Conservation (phyloP, 2,113 vertebrate genomes). For the Sinosuthora webbiana region DNA sequence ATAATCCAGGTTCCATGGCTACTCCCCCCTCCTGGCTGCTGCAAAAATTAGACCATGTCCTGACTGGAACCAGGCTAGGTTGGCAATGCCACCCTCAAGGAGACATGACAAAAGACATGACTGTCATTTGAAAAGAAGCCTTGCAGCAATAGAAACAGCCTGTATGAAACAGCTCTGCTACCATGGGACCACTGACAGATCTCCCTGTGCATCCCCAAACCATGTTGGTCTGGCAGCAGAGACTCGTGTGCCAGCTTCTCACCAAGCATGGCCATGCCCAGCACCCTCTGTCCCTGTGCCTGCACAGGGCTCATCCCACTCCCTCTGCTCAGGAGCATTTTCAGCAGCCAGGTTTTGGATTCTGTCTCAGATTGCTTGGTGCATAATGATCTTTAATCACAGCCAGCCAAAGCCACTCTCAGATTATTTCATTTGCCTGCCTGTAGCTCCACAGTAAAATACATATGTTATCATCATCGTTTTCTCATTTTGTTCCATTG, state of each 20-base stretch:
- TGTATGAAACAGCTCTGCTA: not conserved
- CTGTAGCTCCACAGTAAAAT: conserved; percentile 1
- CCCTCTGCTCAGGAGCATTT: not conserved
- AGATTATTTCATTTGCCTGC: conserved; percentile 19
- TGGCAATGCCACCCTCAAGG: not conserved
- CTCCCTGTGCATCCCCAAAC: not conserved
- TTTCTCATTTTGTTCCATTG: conserved; percentile 51
- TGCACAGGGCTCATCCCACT: fast-evolving
- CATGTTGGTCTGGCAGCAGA: not conserved
- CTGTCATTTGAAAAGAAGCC: not conserved
- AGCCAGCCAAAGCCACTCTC: not conserved
- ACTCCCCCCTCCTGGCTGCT: fast-evolving
- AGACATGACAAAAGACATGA: not conserved
- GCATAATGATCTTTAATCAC: not conserved
- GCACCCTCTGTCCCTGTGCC: not conserved
- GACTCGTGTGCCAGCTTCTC: fast-evolving
- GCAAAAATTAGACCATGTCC: not conserved
- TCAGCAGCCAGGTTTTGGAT: not conserved
- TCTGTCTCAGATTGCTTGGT: not conserved
- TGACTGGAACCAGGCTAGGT: not conserved
- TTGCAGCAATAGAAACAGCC: not conserved
- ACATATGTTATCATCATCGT: not conserved
- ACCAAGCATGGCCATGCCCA: fast-evolving
- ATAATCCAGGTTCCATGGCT: not conserved
- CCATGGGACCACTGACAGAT: fast-evolving